phyloP scores from a whole-genome alignment of 2,797 vertebrate genomes.

The Poecilia gillii region DNA sequence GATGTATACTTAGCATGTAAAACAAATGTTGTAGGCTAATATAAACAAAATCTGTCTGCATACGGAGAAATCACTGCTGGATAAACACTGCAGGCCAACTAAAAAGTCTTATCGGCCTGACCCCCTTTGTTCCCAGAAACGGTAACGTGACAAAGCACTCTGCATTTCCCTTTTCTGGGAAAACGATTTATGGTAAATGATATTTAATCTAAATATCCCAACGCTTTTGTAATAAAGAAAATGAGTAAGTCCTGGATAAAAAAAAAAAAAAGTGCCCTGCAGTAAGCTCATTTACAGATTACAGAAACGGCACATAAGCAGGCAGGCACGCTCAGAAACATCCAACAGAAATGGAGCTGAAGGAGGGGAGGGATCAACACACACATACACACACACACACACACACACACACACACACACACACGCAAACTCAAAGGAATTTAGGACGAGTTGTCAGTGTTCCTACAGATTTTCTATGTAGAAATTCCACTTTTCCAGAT shows the following conservation, averaged over 20 bases:
- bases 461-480: background rate
- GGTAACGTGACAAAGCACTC: slow-evolving; percentile 40
- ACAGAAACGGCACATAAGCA: slow-evolving; percentile 56
- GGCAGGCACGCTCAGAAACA: slow-evolving; percentile 26
- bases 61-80: slow-evolving; percentile 47
- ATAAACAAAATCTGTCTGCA: slow-evolving; percentile 36
- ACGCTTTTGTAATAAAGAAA: slow-evolving; percentile 69
- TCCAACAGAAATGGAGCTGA: slow-evolving; percentile 27
- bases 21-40: slow-evolving; percentile 46
- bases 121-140: slow-evolving; percentile 57
- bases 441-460: background rate
- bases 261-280: slow-evolving; percentile 34
- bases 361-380: background rate
- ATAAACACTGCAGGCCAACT: slow-evolving; percentile 36
- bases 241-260: slow-evolving; percentile 63
- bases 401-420: background rate
- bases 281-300: slow-evolving; percentile 76
- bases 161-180: slow-evolving; percentile 60
- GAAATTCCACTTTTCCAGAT: background rate
- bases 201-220: slow-evolving; percentile 72
- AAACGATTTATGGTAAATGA: slow-evolving; percentile 66
- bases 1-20: slow-evolving; percentile 23
- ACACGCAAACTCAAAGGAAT: background rate
- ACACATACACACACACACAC: slow-evolving; percentile 16
- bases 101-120: slow-evolving; percentile 33